Evolutionary conservation across 2,888 invertebrate species (phyloP).

Genomic region (Rhyacophila evoluta): DNA sequence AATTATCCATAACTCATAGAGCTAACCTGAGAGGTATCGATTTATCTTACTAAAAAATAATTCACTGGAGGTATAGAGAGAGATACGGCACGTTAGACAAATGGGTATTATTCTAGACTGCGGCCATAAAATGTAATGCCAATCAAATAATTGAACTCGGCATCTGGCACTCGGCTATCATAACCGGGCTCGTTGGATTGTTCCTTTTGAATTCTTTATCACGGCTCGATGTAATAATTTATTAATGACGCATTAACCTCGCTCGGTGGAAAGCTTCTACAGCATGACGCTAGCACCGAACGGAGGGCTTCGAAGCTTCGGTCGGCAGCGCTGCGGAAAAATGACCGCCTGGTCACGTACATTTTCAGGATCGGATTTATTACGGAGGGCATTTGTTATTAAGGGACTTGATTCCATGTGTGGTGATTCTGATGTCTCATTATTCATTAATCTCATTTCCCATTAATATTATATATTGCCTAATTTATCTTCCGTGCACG

Average conservation of each 20-base stretch:
- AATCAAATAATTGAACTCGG: slow-evolving; percentile 21
- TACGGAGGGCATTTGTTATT: slow-evolving; percentile 12
- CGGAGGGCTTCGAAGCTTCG: neutral
- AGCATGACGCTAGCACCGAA: neutral
- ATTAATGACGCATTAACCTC: slow-evolving; percentile 21
- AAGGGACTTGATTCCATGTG: no score
- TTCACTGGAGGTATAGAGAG: neutral
- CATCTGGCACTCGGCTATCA: slow-evolving; percentile 18
- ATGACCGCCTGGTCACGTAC: slow-evolving; percentile 3
- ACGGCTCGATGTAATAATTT: slow-evolving; percentile 1
- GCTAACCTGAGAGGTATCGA: neutral
- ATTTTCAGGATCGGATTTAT: slow-evolving; percentile 2
- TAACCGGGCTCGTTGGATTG: slow-evolving; percentile 1
- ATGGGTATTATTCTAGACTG: neutral
- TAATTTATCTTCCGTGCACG: neutral
- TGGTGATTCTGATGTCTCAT: neutral
- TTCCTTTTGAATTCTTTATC: slow-evolving; percentile 22
- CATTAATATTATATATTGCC: neutral
- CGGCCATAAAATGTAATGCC: slow-evolving; percentile 14
- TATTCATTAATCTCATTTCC: neutral
- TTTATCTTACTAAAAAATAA: slow-evolving; percentile 17
- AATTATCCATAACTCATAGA: neutral
- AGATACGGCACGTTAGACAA: neutral
- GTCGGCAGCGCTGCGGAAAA: neutral
- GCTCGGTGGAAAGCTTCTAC: neutral